Percentiles rank a stretch among this genome's conserved stretches.
These are phyloP conservation scores for Musca domestica DNA, from an alignment of 1,140 invertebrate species.

Conservation along the genomic window DNA sequence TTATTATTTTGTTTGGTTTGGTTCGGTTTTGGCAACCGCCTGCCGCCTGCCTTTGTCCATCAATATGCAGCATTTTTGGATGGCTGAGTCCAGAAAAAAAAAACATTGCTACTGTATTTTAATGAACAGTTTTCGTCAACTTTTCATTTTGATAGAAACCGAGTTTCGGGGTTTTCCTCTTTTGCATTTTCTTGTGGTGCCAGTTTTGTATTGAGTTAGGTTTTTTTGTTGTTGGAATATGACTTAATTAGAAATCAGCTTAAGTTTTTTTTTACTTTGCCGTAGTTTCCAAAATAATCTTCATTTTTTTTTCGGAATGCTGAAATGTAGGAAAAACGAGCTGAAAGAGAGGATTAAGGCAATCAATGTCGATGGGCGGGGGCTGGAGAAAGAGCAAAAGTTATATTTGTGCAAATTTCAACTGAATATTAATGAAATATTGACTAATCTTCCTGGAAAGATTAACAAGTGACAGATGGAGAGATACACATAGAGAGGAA, in stretches of 20 bases:
- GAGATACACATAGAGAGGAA: too few relatives aligned
- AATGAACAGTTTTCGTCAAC: conserved; percentile 14
- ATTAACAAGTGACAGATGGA: too few relatives aligned
- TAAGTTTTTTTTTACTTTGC: neutral
- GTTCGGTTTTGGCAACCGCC: too few relatives aligned
- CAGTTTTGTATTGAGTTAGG: neutral
- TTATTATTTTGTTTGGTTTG: neutral
- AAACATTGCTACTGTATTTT: conserved; percentile 3
- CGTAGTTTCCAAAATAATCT: too few relatives aligned
- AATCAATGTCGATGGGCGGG: too few relatives aligned
- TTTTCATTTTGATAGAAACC: neutral
- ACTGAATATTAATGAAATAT: neutral
- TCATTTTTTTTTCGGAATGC: too few relatives aligned
- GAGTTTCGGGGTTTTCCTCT: neutral
- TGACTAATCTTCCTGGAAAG: neutral
- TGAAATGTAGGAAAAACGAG: too few relatives aligned
- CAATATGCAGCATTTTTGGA: too few relatives aligned
- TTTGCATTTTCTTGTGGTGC: neutral
- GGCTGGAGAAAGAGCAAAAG: neutral
- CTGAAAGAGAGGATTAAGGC: too few relatives aligned
- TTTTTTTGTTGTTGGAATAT: neutral
- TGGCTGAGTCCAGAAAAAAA: too few relatives aligned
- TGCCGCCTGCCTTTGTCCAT: too few relatives aligned
- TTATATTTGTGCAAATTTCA: neutral
- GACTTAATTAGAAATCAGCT: conserved; percentile 18